Base-by-base conservation (phyloP, 2,113 vertebrate genomes). In the Cryptoleucopteryx plumbea region DNA sequence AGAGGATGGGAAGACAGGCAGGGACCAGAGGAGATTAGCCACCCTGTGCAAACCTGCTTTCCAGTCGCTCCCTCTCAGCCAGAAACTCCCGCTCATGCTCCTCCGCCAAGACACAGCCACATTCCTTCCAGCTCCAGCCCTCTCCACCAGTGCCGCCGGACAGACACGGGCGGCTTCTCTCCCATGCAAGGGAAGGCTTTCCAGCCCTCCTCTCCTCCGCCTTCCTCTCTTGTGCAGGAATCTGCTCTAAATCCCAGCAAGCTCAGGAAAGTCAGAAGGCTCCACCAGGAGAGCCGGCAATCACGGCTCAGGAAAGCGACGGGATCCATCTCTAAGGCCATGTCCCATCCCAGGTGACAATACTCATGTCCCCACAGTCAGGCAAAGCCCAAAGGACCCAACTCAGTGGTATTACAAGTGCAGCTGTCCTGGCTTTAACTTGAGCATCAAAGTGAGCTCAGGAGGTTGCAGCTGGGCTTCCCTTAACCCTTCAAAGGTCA, bases 11-110 rank as follows among this genome's bases (percentile, higher is more conserved):
- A 59, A 52, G 42, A 5, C 38, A 66, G 52, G 47, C 4, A 1
- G 26, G 20, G 26, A 78, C 26, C 4, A 7, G 27, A 42, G 47
- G 38, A 82, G 47, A 68, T 45, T 2, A 1, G 29, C 38, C 1
- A 3, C 11, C 53, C 58, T 17, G 19, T 34, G 71, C 77, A 56
- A 86, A 97, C 98, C 98, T 97, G 67, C 96, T 98, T 95, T 96
- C 98, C 99, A 98, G 97, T 93, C 23, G 66, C 94, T 96, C 98
- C 98, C 86, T 97, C 91, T 96, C 97, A 98, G 97, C 98, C 99
- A 97, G 98, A 93, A 97, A 95, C 95, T 94, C 95, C 59, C 2
- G 1, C 79, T 97, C 59, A 2, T 6, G 15, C 50, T 75, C 50
- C 61, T 53, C 40, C 0, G 2, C 70, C 42, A 50, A 52, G 72